Percentiles rank a stretch among this genome's conserved stretches.
Conservation (phyloP, 2,888 invertebrate species). For the Ommatoiulus sabulosus region DNA sequence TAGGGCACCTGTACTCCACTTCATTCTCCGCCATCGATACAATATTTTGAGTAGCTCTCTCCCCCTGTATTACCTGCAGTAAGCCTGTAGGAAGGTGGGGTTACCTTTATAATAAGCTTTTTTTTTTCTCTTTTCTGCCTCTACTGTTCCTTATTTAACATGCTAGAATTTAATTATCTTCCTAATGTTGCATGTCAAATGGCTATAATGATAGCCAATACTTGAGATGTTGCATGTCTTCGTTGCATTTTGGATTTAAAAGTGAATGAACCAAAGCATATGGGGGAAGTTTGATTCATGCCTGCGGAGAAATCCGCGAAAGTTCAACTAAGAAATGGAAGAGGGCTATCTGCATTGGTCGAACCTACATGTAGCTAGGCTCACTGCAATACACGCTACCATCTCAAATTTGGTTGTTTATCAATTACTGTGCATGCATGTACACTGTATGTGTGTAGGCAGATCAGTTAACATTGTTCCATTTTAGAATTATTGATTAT, state of each 20-base stretch:
- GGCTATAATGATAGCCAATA: slow-evolving; percentile 51
- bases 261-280: slow-evolving; percentile 42
- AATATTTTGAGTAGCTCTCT: slow-evolving; percentile 39
- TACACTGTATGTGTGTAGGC: too few relatives aligned
- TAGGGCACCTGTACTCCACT: slow-evolving; percentile 49
- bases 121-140: neutral
- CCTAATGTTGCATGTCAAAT: slow-evolving; percentile 45
- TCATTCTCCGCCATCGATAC: slow-evolving; percentile 50
- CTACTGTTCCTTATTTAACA: slow-evolving; percentile 16
- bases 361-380: neutral
- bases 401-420: too few relatives aligned
- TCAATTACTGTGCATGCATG: too few relatives aligned
- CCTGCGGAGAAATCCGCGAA: neutral
- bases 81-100: slow-evolving; percentile 4
- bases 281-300: neutral
- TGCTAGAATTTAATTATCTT: slow-evolving; percentile 48
- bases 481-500: too few relatives aligned
- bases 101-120: slow-evolving; percentile 11
- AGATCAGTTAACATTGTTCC: too few relatives aligned
- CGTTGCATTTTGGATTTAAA: neutral
- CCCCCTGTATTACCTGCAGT: slow-evolving; percentile 49
- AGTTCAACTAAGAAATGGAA: neutral
- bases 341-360: neutral
- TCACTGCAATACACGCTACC: too few relatives aligned
- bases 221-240: slow-evolving; percentile 37